Evolutionary conservation across 2,888 invertebrate species (phyloP).

Genomic region (Amblyjoppa proteus): DNA sequence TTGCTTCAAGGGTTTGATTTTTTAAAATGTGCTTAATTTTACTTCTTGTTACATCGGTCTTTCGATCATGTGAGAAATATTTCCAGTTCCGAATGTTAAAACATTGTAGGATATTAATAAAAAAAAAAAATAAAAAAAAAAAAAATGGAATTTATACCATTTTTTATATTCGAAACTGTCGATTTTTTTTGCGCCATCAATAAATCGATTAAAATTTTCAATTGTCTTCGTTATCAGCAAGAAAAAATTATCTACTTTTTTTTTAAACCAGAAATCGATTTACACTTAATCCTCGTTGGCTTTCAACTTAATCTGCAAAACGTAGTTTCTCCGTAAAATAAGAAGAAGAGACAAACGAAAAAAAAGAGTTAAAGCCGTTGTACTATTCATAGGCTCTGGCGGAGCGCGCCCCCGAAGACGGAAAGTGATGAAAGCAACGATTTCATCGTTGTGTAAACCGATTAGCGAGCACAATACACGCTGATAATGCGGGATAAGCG

Average conservation of each 20-base stretch:
- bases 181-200: background rate
- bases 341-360: slow-evolving; percentile 5
- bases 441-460: slow-evolving; percentile 16
- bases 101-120: too few species aligned
- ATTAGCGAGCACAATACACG: slow-evolving; percentile 40
- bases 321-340: slow-evolving; percentile 17
- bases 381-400: slow-evolving; percentile 8
- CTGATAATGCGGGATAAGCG: slow-evolving; percentile 26
- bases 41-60: too few species aligned
- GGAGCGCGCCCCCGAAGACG: background rate
- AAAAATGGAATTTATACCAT: too few species aligned
- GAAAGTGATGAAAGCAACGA: slow-evolving; percentile 14
- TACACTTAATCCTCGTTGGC: background rate
- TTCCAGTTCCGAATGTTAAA: too few species aligned
- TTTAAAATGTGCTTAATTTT: too few species aligned
- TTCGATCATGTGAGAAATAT: too few species aligned
- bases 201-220: background rate
- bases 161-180: too few species aligned
- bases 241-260: background rate
- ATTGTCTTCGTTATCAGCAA: background rate
- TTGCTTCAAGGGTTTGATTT: too few species aligned
- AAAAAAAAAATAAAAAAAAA: too few species aligned
- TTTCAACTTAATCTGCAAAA: slow-evolving; percentile 19
- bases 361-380: slow-evolving; percentile 24
- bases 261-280: background rate